phyloP scores from a whole-genome alignment of 2,888 invertebrate species.

The Thecophora atra region DNA sequence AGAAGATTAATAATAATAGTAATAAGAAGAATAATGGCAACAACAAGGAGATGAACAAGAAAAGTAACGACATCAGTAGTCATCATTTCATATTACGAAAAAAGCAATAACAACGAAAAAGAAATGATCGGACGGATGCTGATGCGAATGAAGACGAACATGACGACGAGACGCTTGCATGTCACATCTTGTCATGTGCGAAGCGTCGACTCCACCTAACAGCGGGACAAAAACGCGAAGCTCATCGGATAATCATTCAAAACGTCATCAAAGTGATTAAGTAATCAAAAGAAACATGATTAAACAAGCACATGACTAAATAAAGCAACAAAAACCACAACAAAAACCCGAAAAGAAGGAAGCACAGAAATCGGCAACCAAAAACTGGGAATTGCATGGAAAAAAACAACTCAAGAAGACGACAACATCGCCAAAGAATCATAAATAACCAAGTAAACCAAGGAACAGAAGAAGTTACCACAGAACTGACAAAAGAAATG shows the following conservation, averaged over 20 bases:
- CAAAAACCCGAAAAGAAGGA: background rate
- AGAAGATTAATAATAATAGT: background rate
- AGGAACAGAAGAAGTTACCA: too few species aligned
- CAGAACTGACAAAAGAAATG: too few species aligned
- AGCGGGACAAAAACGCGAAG: conserved; percentile 46
- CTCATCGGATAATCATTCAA: conserved; percentile 43
- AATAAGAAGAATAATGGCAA: conserved; percentile 25
- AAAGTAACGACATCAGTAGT: conserved; percentile 3
- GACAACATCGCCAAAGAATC: too few species aligned
- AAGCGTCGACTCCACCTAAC: background rate
- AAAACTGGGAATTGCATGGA: too few species aligned
- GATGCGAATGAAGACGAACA: background rate
- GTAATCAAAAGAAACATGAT: conserved; percentile 56
- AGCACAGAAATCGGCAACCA: background rate
- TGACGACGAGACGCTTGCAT: background rate
- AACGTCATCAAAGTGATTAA: conserved; percentile 53
- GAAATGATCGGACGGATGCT: background rate
- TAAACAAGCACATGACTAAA: conserved; percentile 46
- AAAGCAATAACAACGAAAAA: conserved; percentile 1
- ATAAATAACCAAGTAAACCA: too few species aligned
- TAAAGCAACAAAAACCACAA: background rate
- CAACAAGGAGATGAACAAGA: conserved; percentile 9
- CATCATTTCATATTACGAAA: conserved; percentile 11
- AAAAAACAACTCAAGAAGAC: too few species aligned
- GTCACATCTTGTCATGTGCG: background rate